Evolutionary conservation across 2,797 vertebrate genomes (phyloP), one percentile per base, ranked within the genome.

Genomic region (Psittacula echo): DNA sequence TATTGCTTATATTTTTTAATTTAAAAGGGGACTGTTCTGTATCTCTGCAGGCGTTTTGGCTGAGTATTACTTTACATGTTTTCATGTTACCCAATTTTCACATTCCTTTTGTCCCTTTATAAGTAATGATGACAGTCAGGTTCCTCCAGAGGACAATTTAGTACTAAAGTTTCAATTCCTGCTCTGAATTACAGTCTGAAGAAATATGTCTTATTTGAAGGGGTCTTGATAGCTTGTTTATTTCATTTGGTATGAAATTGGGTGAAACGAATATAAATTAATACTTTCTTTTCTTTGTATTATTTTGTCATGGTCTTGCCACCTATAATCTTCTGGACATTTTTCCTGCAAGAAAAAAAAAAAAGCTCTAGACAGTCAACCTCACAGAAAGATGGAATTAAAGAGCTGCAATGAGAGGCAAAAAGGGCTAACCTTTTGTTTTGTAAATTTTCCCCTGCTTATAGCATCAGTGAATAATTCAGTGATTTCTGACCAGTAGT

Each of bases 301-400:
- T 66, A 87, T 79, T 66, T 47, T 54, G 10, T 22, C 51, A 10
- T 20, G n/a, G 34, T 89, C 89, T 80, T 71, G 47, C 12, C 22
- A 37, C 29, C 56, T 56, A 48, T 39, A 84, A 26, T 65, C 70
- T 87, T 32, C 41, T 91, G 72, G 68, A 81, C 8, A 10, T 92
- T 66, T 29, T 91, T 94, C 23, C 71, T 75, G 60, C 83, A 95
- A 80, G 64, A 64, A 32, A 18, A 78, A 91, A 91, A 93, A 37
- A 39, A 56, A 51, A 68, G 58, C 45, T 84, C 41, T 82, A 89
- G 41, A 7, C 30, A 80, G 21, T 61, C 22, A 93, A 37, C 30
- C 14, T 81, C 89, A 37, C 74, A 81, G 60, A 92, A 78, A 85
- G 60, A 91, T 67, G 17, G 20, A 51, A 73, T 83, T 94, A 83